Conservation (phyloP, 2,113 vertebrate species). For the Toxotes jaculatrix region DNA sequence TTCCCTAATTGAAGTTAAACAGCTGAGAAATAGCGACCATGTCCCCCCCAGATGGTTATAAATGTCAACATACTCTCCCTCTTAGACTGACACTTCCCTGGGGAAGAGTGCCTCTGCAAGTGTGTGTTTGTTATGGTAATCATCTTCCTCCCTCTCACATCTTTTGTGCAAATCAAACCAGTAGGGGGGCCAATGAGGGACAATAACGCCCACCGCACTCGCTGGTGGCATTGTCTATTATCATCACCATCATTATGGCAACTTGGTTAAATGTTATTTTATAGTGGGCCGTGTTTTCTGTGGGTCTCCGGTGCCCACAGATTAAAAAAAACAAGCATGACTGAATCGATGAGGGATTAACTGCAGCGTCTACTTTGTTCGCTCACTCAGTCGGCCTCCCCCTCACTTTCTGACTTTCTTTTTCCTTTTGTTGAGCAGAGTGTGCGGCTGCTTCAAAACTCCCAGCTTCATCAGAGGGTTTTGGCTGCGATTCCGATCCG, state of each 20-base stretch:
- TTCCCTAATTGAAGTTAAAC: constrained; percentile 82
- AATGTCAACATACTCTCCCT: constrained; percentile 82
- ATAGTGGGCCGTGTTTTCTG: constrained; percentile 41
- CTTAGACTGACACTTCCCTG: constrained; percentile 81
- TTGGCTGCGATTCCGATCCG: neutral
- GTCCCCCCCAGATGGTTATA: constrained; percentile 80
- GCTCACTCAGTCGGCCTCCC: constrained; percentile 36
- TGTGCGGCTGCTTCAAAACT: constrained; percentile 3
- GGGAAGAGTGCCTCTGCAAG: constrained; percentile 67
- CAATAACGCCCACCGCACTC: constrained; percentile 69
- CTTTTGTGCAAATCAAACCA: constrained; percentile 78
- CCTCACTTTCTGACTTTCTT: constrained; percentile 36
- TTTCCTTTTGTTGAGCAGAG: constrained; percentile 31
- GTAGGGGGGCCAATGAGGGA: constrained; percentile 38
- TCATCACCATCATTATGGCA: constrained; percentile 64
- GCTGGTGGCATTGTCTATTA: constrained; percentile 68
- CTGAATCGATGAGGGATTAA: constrained; percentile 57
- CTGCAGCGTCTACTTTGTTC: constrained; percentile 42
- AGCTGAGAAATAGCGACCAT: constrained; percentile 75
- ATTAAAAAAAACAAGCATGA: constrained; percentile 34
- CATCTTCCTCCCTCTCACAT: constrained; percentile 72
- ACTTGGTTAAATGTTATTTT: constrained; percentile 63
- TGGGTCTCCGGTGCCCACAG: constrained; percentile 1
- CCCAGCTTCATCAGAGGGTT: neutral
- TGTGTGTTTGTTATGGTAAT: constrained; percentile 80